Evolutionary conservation across 1,140 invertebrate species (phyloP).

Genomic region (Drosophila pseudoobscura): DNA sequence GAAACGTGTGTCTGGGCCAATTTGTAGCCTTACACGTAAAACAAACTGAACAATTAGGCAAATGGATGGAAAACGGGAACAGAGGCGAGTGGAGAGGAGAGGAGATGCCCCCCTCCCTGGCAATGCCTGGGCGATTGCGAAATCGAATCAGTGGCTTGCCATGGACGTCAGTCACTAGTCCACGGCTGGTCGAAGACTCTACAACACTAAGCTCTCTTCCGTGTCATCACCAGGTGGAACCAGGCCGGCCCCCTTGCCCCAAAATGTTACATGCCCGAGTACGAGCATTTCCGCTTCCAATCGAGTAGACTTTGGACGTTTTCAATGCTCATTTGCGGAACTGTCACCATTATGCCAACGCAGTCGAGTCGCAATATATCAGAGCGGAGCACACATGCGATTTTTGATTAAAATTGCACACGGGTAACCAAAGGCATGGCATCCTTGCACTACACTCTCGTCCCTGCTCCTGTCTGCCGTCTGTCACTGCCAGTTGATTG

Average conservation of each 20-base stretch:
- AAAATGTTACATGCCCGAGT: too few relatives aligned
- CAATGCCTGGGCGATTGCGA: too few relatives aligned
- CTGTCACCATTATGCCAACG: constrained; percentile 43
- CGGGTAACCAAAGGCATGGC: neutral
- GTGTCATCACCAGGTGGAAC: too few relatives aligned
- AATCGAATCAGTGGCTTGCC: neutral
- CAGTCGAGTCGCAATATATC: constrained; percentile 28
- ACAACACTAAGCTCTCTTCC: too few relatives aligned
- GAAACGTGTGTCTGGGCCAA: constrained; percentile 77
- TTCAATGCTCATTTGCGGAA: constrained; percentile 26
- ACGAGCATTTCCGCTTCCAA: neutral
- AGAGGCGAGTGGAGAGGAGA: neutral
- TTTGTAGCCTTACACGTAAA: constrained; percentile 80
- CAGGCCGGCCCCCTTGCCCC: too few relatives aligned
- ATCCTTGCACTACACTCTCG: neutral
- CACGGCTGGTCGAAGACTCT: too few relatives aligned
- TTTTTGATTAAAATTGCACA: constrained; percentile 59
- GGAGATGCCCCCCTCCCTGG: too few relatives aligned
- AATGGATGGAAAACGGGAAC: constrained; percentile 53
- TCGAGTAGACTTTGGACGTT: neutral
- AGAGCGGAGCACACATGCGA: constrained; percentile 21
- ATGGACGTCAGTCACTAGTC: neutral
- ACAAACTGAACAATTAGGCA: constrained; percentile 81
- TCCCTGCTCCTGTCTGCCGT: constrained; percentile 10
- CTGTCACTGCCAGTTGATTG: constrained; percentile 54